Evolutionary conservation across 2,797 vertebrate genomes (phyloP).

Genomic region (Momotus momota): DNA sequence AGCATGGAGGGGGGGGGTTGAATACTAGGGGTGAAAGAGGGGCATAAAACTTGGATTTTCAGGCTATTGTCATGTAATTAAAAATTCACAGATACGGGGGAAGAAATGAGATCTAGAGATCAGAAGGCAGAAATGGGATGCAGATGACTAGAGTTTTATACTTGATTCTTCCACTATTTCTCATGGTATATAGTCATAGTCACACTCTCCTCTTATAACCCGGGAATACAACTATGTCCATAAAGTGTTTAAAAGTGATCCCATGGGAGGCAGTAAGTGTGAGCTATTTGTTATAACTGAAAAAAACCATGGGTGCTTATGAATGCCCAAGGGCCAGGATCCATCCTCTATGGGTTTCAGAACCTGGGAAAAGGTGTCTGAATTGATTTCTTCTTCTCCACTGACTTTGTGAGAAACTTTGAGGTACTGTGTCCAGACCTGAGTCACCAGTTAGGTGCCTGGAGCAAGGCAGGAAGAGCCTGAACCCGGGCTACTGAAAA

Average conservation of each 20-base stretch:
- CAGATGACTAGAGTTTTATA: not conserved
- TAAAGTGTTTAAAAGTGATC: not conserved
- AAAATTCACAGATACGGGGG: not conserved
- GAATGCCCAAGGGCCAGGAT: not conserved
- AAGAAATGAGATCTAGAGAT: not conserved
- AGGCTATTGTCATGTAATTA: not conserved
- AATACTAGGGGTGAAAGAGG: not conserved
- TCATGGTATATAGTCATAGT: not conserved
- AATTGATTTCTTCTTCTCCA: not conserved
- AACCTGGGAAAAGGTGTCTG: not conserved
- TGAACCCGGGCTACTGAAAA: not conserved
- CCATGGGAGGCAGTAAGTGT: not conserved
- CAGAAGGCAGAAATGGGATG: not conserved
- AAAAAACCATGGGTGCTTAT: not conserved
- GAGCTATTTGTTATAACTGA: not conserved
- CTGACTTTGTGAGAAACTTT: not conserved
- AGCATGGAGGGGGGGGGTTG: not conserved
- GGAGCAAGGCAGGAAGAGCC: not conserved
- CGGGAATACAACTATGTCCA: not conserved
- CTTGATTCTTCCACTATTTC: not conserved
- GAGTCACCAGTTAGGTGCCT: not conserved
- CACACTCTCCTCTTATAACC: not conserved
- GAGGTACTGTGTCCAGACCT: rapidly evolving
- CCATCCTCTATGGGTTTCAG: not conserved
- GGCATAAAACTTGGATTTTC: not conserved